A percentile compares a stretch with the other conserved stretches of the same genome.
Conservation (phyloP, 1,140 invertebrate species). For the Atta colombica region DNA sequence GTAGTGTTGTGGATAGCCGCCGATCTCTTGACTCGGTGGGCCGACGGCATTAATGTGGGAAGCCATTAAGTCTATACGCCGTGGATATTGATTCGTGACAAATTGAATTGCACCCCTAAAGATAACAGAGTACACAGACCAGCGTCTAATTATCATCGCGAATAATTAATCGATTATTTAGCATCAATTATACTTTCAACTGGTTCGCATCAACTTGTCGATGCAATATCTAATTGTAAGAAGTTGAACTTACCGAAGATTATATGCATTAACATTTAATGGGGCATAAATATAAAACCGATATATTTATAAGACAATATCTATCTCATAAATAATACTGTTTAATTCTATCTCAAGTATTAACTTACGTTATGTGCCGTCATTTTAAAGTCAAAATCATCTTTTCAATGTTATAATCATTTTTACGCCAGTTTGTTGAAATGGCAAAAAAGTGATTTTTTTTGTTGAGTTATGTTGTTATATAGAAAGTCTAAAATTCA, state of each 20-base stretch:
- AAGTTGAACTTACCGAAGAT: not conserved
- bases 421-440: too few species aligned
- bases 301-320: not conserved
- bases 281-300: not conserved
- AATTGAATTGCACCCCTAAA: constrained; percentile 51
- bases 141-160: constrained; percentile 45
- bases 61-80: constrained; percentile 50
- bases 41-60: constrained; percentile 15
- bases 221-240: not conserved
- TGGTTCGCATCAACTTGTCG: not conserved
- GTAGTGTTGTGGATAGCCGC: constrained; percentile 47
- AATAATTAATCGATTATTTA: constrained; percentile 58
- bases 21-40: constrained; percentile 33
- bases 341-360: not conserved
- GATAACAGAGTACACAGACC: not conserved
- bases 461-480: too few species aligned
- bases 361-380: too few species aligned
- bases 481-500: too few species aligned
- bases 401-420: too few species aligned
- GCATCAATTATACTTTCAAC: constrained; percentile 26
- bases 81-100: constrained; percentile 55
- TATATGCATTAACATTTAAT: not conserved
- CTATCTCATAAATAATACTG: not conserved
- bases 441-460: too few species aligned
- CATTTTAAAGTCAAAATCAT: too few species aligned